A percentile compares a stretch with the other conserved stretches of the same genome.
These are phyloP conservation scores for Andricus grossulariae DNA, from an alignment of 1,140 invertebrate species.

Conservation along the genomic window DNA sequence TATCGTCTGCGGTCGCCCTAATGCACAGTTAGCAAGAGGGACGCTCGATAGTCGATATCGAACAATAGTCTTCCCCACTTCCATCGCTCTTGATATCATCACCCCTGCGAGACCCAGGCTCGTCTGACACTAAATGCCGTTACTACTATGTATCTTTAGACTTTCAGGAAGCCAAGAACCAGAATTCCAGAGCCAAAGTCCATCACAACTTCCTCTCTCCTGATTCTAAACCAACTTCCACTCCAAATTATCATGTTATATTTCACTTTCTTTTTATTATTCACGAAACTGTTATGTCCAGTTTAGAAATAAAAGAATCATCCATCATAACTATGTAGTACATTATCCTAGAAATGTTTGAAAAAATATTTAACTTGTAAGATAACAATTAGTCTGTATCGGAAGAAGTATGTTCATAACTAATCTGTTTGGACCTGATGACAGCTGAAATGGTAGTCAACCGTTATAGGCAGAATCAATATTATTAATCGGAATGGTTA, in stretches of 20 bases:
- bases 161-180: slow-evolving; percentile 14
- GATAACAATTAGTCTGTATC: too few relatives aligned
- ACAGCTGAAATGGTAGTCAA: too few relatives aligned
- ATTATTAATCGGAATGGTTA: too few relatives aligned
- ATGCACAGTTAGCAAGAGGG: slow-evolving; percentile 26
- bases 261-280: not conserved
- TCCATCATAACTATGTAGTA: too few relatives aligned
- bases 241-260: not conserved
- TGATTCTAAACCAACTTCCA: slow-evolving; percentile 3
- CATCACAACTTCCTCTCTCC: slow-evolving; percentile 11
- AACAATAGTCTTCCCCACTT: slow-evolving; percentile 22
- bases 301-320: too few relatives aligned
- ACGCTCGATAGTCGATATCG: not conserved
- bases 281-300: too few relatives aligned
- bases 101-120: slow-evolving; percentile 14
- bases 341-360: too few relatives aligned
- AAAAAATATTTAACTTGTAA: too few relatives aligned
- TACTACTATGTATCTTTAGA: slow-evolving; percentile 26
- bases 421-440: too few relatives aligned
- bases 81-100: slow-evolving; percentile 15
- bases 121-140: slow-evolving; percentile 17
- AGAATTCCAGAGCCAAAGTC: not conserved
- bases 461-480: too few relatives aligned
- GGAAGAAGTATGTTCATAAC: too few relatives aligned
- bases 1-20: slow-evolving; percentile 27